These are phyloP conservation scores for Tetranychus piercei DNA, from an alignment of 2,888 invertebrate genomes.

Conservation along the genomic window DNA sequence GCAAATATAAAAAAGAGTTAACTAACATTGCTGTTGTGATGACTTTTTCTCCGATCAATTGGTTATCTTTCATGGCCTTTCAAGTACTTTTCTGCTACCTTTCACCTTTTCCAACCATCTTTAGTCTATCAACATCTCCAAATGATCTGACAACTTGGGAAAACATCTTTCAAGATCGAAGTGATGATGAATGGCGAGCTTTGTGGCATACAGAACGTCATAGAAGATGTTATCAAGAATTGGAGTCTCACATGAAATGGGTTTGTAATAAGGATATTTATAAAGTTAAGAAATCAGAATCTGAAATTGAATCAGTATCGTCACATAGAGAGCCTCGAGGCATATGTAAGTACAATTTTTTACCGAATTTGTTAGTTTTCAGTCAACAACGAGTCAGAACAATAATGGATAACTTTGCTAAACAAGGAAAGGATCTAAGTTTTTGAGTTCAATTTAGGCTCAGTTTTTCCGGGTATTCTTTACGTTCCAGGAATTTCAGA, in stretches of 20 bases:
- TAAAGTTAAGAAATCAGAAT: slow-evolving; percentile 29
- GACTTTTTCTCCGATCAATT: neutral
- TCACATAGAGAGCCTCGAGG: neutral
- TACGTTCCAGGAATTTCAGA: too few relatives aligned
- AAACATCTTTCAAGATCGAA: slow-evolving; percentile 19
- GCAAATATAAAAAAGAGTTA: neutral
- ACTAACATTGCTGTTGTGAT: neutral
- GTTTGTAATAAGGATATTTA: slow-evolving; percentile 47
- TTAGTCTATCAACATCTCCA: slow-evolving; percentile 6
- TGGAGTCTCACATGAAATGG: slow-evolving; percentile 42
- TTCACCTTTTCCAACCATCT: neutral
- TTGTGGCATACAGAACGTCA: slow-evolving; percentile 43
- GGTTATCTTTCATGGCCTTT: slow-evolving; percentile 9
- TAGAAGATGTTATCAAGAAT: slow-evolving; percentile 41
- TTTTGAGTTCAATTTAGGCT: too few relatives aligned
- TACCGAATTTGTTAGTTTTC: too few relatives aligned
- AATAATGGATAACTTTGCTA: too few relatives aligned
- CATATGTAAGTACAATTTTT: slow-evolving; percentile 2
- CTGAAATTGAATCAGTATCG: slow-evolving; percentile 18
- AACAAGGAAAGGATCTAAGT: too few relatives aligned
- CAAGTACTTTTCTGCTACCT: slow-evolving; percentile 4
- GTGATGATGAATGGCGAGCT: slow-evolving; percentile 41
- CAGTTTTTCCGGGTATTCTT: too few relatives aligned
- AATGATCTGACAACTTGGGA: slow-evolving; percentile 16
- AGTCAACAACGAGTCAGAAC: too few relatives aligned